Conservation (phyloP, 2,797 vertebrate genomes). For the Threskiornis aethiopicus region DNA sequence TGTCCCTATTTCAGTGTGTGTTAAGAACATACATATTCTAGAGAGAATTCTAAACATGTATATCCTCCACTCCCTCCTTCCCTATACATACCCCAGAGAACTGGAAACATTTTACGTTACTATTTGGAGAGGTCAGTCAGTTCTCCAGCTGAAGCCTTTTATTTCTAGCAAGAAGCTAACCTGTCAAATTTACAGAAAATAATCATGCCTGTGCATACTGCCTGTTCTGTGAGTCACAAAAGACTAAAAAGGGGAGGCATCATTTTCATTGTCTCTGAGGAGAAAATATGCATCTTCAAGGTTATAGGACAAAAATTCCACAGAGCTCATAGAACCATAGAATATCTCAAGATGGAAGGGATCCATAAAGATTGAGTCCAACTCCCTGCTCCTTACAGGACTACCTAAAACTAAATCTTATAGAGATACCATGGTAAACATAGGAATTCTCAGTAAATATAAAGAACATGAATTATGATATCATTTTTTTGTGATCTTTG, state of each 20-base stretch:
- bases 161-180: not conserved
- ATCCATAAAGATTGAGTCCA: not conserved
- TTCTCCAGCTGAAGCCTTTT: not conserved
- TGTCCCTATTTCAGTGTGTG: not conserved
- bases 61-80: not conserved
- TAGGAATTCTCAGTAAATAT: not conserved
- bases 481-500: not conserved
- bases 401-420: not conserved
- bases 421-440: not conserved
- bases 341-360: not conserved
- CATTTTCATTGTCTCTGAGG: not conserved
- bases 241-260: not conserved
- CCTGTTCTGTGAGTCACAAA: not conserved
- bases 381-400: not conserved
- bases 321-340: not conserved
- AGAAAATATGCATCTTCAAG: not conserved
- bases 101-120: not conserved
- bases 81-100: not conserved
- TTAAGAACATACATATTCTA: not conserved
- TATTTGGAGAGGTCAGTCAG: not conserved
- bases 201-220: not conserved
- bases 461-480: not conserved
- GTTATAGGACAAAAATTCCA: not conserved
- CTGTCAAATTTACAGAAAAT: not conserved
- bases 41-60: fast-evolving